Evolutionary conservation across 2,113 vertebrate genomes (phyloP), one percentile per base, ranked within the genome.

Genomic region (Phycodurus eques): DNA sequence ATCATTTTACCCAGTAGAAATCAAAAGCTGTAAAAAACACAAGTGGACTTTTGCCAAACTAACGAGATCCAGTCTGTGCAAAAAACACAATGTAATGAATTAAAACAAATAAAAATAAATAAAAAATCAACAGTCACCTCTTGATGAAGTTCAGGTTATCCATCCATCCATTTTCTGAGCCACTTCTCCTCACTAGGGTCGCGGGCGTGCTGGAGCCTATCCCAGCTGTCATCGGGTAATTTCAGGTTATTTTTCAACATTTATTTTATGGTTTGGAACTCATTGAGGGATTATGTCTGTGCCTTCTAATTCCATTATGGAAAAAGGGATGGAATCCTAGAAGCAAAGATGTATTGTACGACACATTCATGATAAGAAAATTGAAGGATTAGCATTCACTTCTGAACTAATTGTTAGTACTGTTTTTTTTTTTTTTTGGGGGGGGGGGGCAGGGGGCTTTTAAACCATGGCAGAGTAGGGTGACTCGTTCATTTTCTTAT

Each of bases 371-470:
- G 57, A 74, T 62, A 1, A 27, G 33, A 65, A 62, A 61, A 46
- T 39, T 71, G 39, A 74, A 70, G 27, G 53, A 72, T 71, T 64
- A 54, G 39, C 61, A 51, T 61, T 57, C 27, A 63, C 15, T 51
- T 82, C 42, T 33, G 27, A 54, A 43, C 33, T 78, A 78, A 80
- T 79, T 76, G 72, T 54, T 42, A 2, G 42, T 61, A 17, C 75
- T 64, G 73, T 31, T 75, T 68, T 70, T 19, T 81, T 43, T 67
- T 57, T 81, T 83, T 13, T 47, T 47, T 47, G 3, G 12, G 46
- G 8, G 46, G 46, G 13, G 1, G 46, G 14, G 43, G 43, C 43
- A 13, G 46, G 46, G 44, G 63, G 12, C 13, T 76, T 83, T 75
- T 76, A 80, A 77, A 84, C 60, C 71, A 71, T 76, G 60, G 46